Base-by-base conservation (phyloP, 2,113 vertebrate genomes). In the Chrysemys picta region DNA sequence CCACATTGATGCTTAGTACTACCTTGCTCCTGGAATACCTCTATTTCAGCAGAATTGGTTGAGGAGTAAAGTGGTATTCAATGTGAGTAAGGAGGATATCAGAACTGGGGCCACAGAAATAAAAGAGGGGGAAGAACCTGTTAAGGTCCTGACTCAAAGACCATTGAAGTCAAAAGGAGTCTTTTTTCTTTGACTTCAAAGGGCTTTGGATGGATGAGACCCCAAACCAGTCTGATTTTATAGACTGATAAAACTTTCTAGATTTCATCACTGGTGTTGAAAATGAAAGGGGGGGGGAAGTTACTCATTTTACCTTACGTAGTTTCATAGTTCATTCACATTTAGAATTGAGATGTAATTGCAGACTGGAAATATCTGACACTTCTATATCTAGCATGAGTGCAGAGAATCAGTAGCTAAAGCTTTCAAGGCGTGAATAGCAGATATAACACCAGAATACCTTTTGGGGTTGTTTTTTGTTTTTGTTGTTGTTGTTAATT, bases 231-330 rank as follows among this genome's bases (percentile, higher is more conserved):
- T 80, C 50, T 82, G 86, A 2, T 8, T 93, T 94, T 82, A 90
- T 84, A 89, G 25, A 14, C 22, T 50, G 19, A 24, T 2, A 31
- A 47, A 22, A 83, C 17, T 49, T 27, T 5, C 21, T 75, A 75
- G 21, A 80, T 25, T 89, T 1, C n/a, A 56, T 47, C 47, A 62
- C 72, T 84, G 12, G 47, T 31, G 3, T 82, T 19, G 80, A 47
- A 89, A 90, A 47, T 59, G 2, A 12, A 2, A 22, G 3, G 1
- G 21, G 80, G 11, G 2, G 2, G 12, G 88, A 31, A 0, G 0
- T 29, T 11, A 10, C 53, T 1, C 83, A 85, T 90, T 93, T 56
- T 80, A 7, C 0, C 6, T 21, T 72, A 57, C 2, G 1, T 80
- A 3, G 1, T 87, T 87, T 94, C 12, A 6, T 47, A 56, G 7